Base-by-base conservation (phyloP, 2,888 invertebrate genomes). In the Luffia ferchaultella region DNA sequence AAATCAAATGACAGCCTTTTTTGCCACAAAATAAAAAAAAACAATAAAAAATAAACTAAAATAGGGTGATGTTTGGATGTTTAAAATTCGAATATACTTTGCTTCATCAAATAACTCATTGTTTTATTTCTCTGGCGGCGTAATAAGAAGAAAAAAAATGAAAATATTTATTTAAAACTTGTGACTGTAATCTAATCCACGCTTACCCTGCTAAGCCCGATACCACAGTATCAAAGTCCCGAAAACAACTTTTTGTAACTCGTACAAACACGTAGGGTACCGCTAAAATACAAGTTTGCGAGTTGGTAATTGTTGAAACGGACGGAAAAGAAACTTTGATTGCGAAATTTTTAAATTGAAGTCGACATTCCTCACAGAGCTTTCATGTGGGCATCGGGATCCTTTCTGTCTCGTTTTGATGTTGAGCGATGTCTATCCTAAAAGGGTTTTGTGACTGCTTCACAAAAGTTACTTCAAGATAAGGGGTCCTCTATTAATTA, bases 291-390 rank as follows among this genome's bases (percentile, higher is more conserved):
- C 70, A 83, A 82, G 82, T 82, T 82, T 73, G 62, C 64, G 58
- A 73, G 77, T 76, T 79, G 76, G 71, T 77, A 74, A 80, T 76
- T 78, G 79, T 76, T 76, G 66, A 59, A 16, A 18, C 44, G 47
- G 17, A 62, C 71, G 69, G 75, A 82, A 76, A 73, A 20, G 43
- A 69, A 79, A 78, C 69, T 80, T 79, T 76, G 77, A 79, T 79
- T 80, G 72, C 68, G 74, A 76, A 74, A 70, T 75, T 80, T 79
- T 76, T 73, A 78, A 80, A 78, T 73, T 70, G 76, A 76, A 78
- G 75, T 73, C 76, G 69, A 64, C 30, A 57, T 63, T 62, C 40
- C 15, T 59, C 59, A 62, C 58, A 56, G 30, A 12, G 30, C 30
- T 30, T 30, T 30, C 30, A 30, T 30, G 30, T 12, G 30, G 30